Base-by-base conservation (phyloP, 1,140 invertebrate species). In the Semibalanus balanoides region DNA sequence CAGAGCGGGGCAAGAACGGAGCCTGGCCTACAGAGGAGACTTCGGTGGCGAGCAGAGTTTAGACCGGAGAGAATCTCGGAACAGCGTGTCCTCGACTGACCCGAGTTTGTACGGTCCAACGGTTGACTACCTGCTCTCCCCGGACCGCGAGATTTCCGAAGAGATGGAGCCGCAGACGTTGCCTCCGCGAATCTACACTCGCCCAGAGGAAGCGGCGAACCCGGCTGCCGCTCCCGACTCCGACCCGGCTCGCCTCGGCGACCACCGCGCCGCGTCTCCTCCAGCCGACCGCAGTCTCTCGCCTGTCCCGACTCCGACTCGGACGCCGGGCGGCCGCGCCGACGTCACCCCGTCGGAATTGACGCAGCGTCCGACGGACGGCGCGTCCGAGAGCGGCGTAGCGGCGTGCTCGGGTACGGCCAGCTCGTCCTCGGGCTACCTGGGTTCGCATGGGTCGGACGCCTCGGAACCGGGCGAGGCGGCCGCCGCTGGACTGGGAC, bases 391-490 rank as follows among this genome's bases (percentile, higher is more conserved):
- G 51, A 25, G 51, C 51, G 51, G 14, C 14, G 14, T 25, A 19
- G 51, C 51, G 14, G 51, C 51, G 14, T 64, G 51, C 51, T 64
- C 51, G 51, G 51, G 51, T 19, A 64, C 51, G 51, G 51, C 51
- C 51, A 64, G 51, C 51, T 64, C 51, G 51, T 64, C 51, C 7
- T 64, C 51, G 7, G 51, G 51, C 14, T 64, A 64, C 51, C 51
- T 64, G 51, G 51, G 51, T 19, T 64, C 80, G 25, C 79, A 81
- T 76, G 80, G 80, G 51, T 76, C 79, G 27, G 80, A 77, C 0
- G 80, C 80, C 77, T 79, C 79, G 0, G 80, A 81, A 75, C 76
- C 79, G 17, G 80, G 79, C 31, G 79, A 81, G 73, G 77, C 35
- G 35, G 77, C 77, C 19, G 77, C 75, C 22, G 35, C 51, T 19